A percentile compares a stretch with the other conserved stretches of the same genome.
Evolutionary conservation across 2,113 vertebrate species (phyloP).

Genomic region (Pyxicephalus adspersus): DNA sequence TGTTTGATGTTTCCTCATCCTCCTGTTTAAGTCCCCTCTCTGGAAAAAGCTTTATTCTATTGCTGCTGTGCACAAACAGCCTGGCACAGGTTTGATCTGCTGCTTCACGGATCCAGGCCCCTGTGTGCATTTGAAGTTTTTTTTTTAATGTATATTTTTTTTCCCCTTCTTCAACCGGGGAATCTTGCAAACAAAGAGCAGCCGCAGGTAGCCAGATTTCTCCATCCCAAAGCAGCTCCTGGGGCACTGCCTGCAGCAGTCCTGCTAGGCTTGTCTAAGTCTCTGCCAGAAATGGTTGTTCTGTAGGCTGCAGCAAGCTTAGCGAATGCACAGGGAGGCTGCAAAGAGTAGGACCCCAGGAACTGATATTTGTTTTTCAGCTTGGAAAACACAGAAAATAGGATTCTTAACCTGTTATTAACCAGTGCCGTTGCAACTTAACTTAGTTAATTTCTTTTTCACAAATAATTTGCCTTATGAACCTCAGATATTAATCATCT

Average conservation of each 20-base stretch:
- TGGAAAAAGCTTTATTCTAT: conserved; percentile 84
- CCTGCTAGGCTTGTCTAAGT: conserved; percentile 72
- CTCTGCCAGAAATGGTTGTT: conserved; percentile 63
- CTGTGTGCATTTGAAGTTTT: conserved; percentile 79
- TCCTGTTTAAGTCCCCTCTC: conserved; percentile 69
- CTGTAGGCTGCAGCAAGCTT: conserved; percentile 51
- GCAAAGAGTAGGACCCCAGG: conserved; percentile 38
- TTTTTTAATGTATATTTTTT: conserved; percentile 47
- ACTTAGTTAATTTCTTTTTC: background rate
- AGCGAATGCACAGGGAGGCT: conserved; percentile 30
- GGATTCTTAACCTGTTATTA: conserved; percentile 19
- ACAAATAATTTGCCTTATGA: too few species aligned
- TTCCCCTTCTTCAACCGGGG: conserved; percentile 65
- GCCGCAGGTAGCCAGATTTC: conserved; percentile 69
- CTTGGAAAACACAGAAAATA: conserved; percentile 34
- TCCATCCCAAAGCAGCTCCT: conserved; percentile 73
- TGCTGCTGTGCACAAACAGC: conserved; percentile 82
- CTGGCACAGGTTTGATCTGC: conserved; percentile 83
- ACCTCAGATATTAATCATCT: too few species aligned
- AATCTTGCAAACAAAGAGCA: conserved; percentile 74
- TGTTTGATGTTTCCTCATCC: conserved; percentile 83
- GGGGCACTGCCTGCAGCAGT: conserved; percentile 73
- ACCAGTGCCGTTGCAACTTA: background rate
- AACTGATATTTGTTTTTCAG: conserved; percentile 50
- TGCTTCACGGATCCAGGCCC: conserved; percentile 80